Base-by-base conservation (phyloP, 2,797 vertebrate species). In the Acipenser transmontanus region DNA sequence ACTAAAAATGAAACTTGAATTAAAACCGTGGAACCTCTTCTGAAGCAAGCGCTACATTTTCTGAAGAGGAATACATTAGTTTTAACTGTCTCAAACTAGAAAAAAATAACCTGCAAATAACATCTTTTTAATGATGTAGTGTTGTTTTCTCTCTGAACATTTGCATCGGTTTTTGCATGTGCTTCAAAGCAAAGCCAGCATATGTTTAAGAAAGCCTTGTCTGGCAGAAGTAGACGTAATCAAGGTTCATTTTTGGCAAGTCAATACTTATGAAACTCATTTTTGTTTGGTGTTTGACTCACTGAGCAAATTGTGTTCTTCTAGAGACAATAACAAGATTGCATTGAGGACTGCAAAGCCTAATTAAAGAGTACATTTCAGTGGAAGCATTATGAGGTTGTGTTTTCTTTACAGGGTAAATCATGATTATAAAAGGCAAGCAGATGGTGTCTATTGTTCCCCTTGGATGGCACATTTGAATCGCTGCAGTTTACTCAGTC, bases 401-500 rank as follows among this genome's bases (percentile, higher is more conserved):
- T 78, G 81, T 86, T 85, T 72, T 68, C 17, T 5, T 82, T 77
- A 84, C 80, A 82, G 80, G 74, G 72, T 73, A 64, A 63, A 69
- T 72, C 66, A 64, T 63, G 67, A 73, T 72, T 84, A 81, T 83
- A 83, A 85, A 75, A 76, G 70, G 69, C 74, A 71, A 80, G 76
- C 86, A 88, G 88, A 87, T 88, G 86, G 85, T 74, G 68, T 20
- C 65, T 66, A 81, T 87, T 86, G 78, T 85, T 78, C 49, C 72
- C 64, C 66, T 77, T 61, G 66, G 72, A 76, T 81, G 77, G 81
- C 78, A 75, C 73, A 63, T 20, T 71, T 77, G 70, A 76, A 62
- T 74, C 77, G 83, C 79, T 80, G 83, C 81, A 83, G 81, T 79
- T 83, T 84, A 84, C 79, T 72, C 73, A 83, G 81, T 83, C 83